Conservation (phyloP, 2,888 invertebrate genomes). For the Hydraecia micacea region DNA sequence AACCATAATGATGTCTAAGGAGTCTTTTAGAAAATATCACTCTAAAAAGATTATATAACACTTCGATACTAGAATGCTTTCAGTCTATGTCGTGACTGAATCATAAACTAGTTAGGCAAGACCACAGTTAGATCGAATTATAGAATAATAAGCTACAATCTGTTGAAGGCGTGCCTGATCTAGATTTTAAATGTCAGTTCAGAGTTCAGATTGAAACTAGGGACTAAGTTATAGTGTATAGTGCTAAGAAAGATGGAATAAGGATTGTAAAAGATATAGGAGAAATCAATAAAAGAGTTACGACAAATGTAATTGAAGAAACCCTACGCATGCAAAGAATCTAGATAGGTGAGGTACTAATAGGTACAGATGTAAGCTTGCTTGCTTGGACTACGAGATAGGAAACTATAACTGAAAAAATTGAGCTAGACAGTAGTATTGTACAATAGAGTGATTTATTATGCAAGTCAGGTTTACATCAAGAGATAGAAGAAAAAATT, state of each 20-base stretch:
- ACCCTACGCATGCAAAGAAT: background rate
- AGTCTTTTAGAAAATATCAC: background rate
- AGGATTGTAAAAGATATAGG: background rate
- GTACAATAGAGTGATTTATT: background rate
- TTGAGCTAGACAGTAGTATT: background rate
- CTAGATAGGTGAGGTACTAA: background rate
- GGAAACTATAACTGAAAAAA: background rate
- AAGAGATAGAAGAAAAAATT: background rate
- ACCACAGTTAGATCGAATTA: slow-evolving; percentile 38
- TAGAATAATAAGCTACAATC: slow-evolving; percentile 49
- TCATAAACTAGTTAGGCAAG: slow-evolving; percentile 50
- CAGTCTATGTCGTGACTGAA: slow-evolving; percentile 22
- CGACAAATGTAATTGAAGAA: background rate
- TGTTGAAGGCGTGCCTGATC: slow-evolving; percentile 49
- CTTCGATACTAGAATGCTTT: background rate
- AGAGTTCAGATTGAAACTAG: slow-evolving; percentile 24
- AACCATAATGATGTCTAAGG: background rate
- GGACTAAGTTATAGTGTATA: background rate
- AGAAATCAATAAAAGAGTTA: background rate
- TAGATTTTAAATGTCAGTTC: slow-evolving; percentile 59
- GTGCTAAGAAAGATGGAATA: too few relatives aligned
- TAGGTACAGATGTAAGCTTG: background rate
- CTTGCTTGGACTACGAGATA: background rate
- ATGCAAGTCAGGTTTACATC: too few relatives aligned
- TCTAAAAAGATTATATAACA: slow-evolving; percentile 15